These are phyloP conservation scores for Macrosoma leucophasiata DNA, from an alignment of 2,888 invertebrate genomes.

Conservation along the genomic window DNA sequence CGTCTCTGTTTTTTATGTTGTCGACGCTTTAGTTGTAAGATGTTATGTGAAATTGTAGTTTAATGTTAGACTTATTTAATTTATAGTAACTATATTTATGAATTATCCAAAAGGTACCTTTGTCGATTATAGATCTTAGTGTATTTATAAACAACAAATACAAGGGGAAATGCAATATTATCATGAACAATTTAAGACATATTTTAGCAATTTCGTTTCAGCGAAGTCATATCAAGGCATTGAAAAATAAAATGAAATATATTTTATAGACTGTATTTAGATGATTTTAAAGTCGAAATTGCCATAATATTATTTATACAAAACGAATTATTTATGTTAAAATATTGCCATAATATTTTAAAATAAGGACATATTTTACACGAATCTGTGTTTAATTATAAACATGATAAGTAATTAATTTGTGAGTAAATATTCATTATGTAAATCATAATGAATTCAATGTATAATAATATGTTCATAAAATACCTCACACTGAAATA, in stretches of 20 bases:
- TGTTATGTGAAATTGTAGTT: slow-evolving; percentile 14
- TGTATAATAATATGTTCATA: no score
- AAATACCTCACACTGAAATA: no score
- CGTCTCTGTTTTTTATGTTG: slow-evolving; percentile 23
- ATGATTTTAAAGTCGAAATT: neutral
- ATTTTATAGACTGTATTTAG: slow-evolving; percentile 5
- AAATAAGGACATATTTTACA: slow-evolving; percentile 1
- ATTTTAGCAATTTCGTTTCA: no score
- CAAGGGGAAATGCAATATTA: no score
- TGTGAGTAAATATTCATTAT: no score
- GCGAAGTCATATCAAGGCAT: slow-evolving; percentile 5
- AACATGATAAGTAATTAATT: no score
- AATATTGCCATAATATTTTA: slow-evolving; percentile 2
- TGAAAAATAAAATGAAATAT: neutral
- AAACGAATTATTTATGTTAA: neutral
- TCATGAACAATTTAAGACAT: no score
- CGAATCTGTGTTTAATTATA: no score
- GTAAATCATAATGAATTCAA: no score
- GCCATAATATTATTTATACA: slow-evolving; percentile 5
- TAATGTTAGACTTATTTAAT: no score
- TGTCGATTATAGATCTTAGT: slow-evolving; percentile 3
- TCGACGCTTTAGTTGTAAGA: slow-evolving; percentile 22
- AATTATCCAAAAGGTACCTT: slow-evolving; percentile 1
- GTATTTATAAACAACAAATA: no score
- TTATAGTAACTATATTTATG: no score